These are phyloP conservation scores for Cepphus grylle DNA, from an alignment of 2,113 vertebrate species.

Conservation along the genomic window DNA sequence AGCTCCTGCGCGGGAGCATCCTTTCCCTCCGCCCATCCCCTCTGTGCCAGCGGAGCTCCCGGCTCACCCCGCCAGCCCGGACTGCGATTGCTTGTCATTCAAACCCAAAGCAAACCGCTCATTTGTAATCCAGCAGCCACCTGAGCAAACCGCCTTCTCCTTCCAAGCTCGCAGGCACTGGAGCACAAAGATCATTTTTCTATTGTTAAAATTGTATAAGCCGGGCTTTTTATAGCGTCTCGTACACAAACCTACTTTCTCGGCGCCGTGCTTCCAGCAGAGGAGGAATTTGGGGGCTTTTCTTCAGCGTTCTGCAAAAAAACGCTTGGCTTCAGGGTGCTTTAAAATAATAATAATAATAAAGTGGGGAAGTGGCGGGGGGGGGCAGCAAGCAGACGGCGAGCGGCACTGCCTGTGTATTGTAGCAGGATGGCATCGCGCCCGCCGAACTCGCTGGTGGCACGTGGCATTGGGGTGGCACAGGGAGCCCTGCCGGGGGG, in stretches of 20 bases:
- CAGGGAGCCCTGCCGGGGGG: not conserved
- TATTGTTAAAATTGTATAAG: constrained; percentile 77
- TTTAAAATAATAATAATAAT: constrained; percentile 19
- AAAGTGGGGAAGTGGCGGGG: not conserved
- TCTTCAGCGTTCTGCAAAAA: not conserved
- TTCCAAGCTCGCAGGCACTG: constrained; percentile 60
- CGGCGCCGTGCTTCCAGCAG: not conserved
- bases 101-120: constrained; percentile 79
- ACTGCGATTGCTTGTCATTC: constrained; percentile 86
- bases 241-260: constrained; percentile 64
- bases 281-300: constrained; percentile 10
- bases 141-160: constrained; percentile 71
- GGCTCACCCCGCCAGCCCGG: constrained; percentile 65
- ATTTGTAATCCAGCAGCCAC: constrained; percentile 86
- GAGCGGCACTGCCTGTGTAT: not conserved
- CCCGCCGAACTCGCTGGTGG: accelerated
- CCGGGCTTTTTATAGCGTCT: constrained; percentile 64
- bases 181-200: constrained; percentile 79
- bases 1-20: not conserved
- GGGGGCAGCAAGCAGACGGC: not conserved
- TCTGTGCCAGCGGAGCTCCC: not conserved
- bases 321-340: constrained; percentile 56
- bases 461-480: accelerated
- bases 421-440: not conserved
- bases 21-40: not conserved